phyloP scores from a whole-genome alignment of 2,113 vertebrate genomes.

The Baryphthengus martii region DNA sequence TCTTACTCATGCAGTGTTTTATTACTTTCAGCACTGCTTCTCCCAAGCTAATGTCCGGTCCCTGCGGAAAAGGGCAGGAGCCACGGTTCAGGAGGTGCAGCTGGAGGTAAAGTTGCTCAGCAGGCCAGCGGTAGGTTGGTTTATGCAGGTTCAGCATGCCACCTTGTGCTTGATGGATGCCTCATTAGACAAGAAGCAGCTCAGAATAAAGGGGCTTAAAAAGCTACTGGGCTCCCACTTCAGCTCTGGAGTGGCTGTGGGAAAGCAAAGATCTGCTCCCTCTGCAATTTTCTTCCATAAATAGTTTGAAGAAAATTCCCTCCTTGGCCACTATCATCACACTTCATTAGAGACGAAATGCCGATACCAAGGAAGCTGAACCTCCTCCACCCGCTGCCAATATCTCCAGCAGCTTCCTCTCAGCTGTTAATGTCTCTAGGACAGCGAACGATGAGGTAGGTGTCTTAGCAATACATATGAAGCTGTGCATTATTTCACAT shows the following conservation, averaged over 20 bases:
- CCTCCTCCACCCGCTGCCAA: not conserved
- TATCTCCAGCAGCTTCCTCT: not conserved
- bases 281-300: not conserved
- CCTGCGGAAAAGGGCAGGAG: not conserved
- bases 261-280: not conserved
- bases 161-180: not conserved
- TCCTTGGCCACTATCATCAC: not conserved
- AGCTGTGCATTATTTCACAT: not conserved
- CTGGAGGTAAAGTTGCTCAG: not conserved
- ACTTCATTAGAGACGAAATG: not conserved
- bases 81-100: not conserved
- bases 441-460: not conserved
- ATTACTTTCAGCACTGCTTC: not conserved
- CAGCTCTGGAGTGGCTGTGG: not conserved
- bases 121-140: not conserved
- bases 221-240: rapidly evolving
- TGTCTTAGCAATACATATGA: not conserved
- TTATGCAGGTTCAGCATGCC: not conserved
- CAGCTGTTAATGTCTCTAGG: not conserved
- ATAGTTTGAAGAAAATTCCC: not conserved
- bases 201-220: not conserved
- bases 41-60: not conserved
- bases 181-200: not conserved
- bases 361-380: not conserved
- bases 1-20: not conserved